Evolutionary conservation across 64 coral and sea anemone species (phyloP).

Genomic region (Porites lutea): DNA sequence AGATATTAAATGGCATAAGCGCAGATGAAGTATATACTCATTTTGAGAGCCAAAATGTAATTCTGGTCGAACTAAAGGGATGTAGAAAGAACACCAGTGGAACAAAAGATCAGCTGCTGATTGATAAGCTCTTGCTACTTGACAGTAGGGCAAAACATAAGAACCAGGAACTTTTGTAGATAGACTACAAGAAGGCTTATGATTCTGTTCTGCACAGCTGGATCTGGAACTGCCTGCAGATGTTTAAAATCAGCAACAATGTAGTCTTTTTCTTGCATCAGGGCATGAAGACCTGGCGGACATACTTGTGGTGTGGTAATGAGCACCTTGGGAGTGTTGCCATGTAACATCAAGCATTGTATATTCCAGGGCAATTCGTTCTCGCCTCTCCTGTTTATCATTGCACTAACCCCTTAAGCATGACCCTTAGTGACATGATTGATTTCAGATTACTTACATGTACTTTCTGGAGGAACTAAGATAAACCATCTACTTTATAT

Average conservation of each 20-base stretch:
- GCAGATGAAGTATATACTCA: background rate
- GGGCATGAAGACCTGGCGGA: background rate
- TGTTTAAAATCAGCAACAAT: background rate
- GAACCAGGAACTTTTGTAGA: background rate
- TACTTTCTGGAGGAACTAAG: too few species aligned
- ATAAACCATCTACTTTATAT: too few species aligned
- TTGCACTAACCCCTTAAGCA: too few species aligned
- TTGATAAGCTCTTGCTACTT: background rate
- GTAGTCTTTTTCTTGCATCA: background rate
- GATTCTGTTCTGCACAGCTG: constrained; percentile 1
- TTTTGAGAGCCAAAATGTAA: background rate
- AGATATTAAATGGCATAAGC: background rate
- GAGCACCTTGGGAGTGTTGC: background rate
- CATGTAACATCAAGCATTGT: background rate
- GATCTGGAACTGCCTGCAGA: background rate
- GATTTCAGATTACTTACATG: too few species aligned
- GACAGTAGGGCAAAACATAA: background rate
- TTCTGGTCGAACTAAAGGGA: background rate
- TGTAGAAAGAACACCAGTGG: background rate
- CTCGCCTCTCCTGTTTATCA: too few species aligned
- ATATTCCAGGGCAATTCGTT: background rate
- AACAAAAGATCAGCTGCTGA: constrained; percentile 23
- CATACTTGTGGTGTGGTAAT: background rate
- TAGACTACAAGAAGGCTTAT: constrained; percentile 6
- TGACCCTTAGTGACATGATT: too few species aligned